phyloP scores from a whole-genome alignment of 2,797 vertebrate species.

The Champsocephalus gunnari region DNA sequence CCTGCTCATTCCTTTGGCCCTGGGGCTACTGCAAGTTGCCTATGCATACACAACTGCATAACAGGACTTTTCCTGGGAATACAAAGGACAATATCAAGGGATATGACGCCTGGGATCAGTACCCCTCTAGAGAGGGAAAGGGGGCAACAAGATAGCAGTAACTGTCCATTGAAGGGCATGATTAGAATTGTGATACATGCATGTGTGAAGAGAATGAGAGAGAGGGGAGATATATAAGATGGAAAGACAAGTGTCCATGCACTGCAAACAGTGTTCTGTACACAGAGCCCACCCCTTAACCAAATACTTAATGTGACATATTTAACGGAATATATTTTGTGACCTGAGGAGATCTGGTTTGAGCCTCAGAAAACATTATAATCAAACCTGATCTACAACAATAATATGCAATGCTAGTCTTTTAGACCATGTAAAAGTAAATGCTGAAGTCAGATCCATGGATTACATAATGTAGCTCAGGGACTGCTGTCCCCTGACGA shows the following conservation, averaged over 20 bases:
- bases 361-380: not conserved
- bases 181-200: not conserved
- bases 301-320: not conserved
- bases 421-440: not conserved
- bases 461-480: no score
- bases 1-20: slow-evolving; percentile 14
- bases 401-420: not conserved
- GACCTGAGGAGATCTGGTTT: not conserved
- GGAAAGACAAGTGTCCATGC: not conserved
- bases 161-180: not conserved
- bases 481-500: no score
- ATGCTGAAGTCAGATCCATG: no score
- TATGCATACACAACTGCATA: slow-evolving; percentile 19
- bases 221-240: not conserved
- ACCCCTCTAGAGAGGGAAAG: not conserved
- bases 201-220: not conserved
- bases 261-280: not conserved
- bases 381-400: not conserved
- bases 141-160: not conserved
- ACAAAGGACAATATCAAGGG: slow-evolving; percentile 14
- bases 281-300: not conserved
- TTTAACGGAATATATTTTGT: not conserved
- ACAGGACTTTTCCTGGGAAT: not conserved
- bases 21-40: not conserved
- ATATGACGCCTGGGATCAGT: slow-evolving; percentile 6